Evolutionary conservation across 2,888 invertebrate species (phyloP).

Genomic region (Temnothorax ravouxi): DNA sequence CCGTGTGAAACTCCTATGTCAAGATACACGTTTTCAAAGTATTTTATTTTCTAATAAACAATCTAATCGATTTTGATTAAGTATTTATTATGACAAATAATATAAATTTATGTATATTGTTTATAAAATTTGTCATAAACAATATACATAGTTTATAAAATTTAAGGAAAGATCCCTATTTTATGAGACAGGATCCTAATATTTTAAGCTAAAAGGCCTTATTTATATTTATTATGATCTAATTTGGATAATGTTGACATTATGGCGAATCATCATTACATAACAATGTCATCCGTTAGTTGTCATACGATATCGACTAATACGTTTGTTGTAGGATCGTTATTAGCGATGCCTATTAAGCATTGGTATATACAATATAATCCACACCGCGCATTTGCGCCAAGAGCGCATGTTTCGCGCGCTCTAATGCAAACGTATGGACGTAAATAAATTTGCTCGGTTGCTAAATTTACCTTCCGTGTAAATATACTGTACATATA

Average conservation of each 20-base stretch:
- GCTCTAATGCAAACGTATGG: slow-evolving; percentile 29
- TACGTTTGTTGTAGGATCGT: slow-evolving; percentile 53
- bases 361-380: slow-evolving; percentile 43
- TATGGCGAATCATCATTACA: slow-evolving; percentile 29
- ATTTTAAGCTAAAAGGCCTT: too few species aligned
- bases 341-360: slow-evolving; percentile 56
- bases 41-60: neutral
- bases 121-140: neutral
- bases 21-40: neutral
- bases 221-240: slow-evolving; percentile 39
- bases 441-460: slow-evolving; percentile 33
- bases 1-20: slow-evolving; percentile 9
- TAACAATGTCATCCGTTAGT: slow-evolving; percentile 33
- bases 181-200: too few species aligned
- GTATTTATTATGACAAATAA: neutral
- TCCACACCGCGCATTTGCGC: slow-evolving; percentile 22
- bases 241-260: slow-evolving; percentile 34
- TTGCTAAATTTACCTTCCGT: slow-evolving; percentile 18
- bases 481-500: neutral
- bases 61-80: neutral
- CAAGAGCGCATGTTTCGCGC: slow-evolving; percentile 11
- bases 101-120: neutral
- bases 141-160: neutral
- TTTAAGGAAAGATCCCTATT: too few species aligned
- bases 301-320: slow-evolving; percentile 49